A percentile compares a stretch with the other conserved stretches of the same genome.
phyloP scores from a whole-genome alignment of 2,113 vertebrate species.

The Pogonocichla stellata region DNA sequence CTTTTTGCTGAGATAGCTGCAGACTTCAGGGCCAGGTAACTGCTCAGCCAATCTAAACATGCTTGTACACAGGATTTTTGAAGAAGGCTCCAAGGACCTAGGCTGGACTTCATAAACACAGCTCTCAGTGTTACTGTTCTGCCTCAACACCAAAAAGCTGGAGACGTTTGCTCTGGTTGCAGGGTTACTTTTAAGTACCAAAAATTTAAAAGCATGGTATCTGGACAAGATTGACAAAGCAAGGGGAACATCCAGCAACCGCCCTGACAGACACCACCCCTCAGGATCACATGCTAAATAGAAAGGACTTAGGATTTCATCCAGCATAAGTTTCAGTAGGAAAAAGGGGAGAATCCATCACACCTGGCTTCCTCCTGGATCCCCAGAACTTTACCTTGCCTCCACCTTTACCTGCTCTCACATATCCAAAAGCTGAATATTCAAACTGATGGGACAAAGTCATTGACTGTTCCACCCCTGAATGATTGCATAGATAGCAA shows the following conservation, averaged over 20 bases:
- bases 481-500: not conserved
- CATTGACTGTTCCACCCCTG: not conserved
- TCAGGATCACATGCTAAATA: not conserved
- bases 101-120: not conserved
- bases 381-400: not conserved
- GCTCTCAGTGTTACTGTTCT: not conserved
- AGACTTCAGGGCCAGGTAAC: not conserved
- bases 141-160: not conserved
- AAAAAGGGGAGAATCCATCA: not conserved
- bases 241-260: not conserved
- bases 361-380: not conserved
- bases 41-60: not conserved
- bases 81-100: not conserved
- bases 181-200: not conserved
- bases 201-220: not conserved
- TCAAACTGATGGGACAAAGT: not conserved
- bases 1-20: not conserved
- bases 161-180: not conserved
- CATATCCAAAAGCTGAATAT: not conserved
- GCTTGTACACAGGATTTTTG: not conserved
- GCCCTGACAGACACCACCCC: not conserved
- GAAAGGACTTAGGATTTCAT: not conserved
- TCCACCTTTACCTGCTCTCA: no score
- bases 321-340: rapidly evolving
- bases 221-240: not conserved